A percentile compares a stretch with the other conserved stretches of the same genome.
Evolutionary conservation across 2,113 vertebrate genomes (phyloP).

Genomic region (Antechinus flavipes): DNA sequence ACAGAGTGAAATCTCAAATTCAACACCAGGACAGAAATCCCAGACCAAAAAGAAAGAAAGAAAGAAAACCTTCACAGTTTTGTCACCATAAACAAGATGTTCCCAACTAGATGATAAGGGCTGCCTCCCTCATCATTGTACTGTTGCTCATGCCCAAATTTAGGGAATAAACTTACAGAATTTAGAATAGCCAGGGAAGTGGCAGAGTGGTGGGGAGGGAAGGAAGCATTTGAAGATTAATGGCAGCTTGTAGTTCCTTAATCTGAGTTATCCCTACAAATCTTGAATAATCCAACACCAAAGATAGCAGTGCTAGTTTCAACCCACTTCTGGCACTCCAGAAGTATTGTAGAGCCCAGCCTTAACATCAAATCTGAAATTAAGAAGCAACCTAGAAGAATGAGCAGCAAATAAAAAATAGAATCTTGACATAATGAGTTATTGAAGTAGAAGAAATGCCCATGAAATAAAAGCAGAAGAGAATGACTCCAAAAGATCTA

Average conservation of each 20-base stretch:
- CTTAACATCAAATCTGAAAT: not conserved
- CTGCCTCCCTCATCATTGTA: not conserved
- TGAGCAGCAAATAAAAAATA: too few relatives aligned
- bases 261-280: not conserved
- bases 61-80: not conserved
- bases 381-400: not conserved
- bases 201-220: too few relatives aligned
- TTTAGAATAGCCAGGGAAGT: not conserved
- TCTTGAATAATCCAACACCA: not conserved
- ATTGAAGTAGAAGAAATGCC: not conserved
- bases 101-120: not conserved
- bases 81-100: not conserved
- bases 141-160: not conserved
- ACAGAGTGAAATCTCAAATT: not conserved
- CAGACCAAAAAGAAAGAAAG: not conserved
- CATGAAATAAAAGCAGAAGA: not conserved
- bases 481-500: not conserved
- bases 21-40: not conserved
- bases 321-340: not conserved
- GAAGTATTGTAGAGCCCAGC: too few relatives aligned
- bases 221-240: not conserved
- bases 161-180: not conserved
- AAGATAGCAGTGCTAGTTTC: not conserved
- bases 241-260: not conserved
- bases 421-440: not conserved